Evolutionary conservation across 2,113 vertebrate species (phyloP).

Genomic region (Aspiorhynchus laticeps): DNA sequence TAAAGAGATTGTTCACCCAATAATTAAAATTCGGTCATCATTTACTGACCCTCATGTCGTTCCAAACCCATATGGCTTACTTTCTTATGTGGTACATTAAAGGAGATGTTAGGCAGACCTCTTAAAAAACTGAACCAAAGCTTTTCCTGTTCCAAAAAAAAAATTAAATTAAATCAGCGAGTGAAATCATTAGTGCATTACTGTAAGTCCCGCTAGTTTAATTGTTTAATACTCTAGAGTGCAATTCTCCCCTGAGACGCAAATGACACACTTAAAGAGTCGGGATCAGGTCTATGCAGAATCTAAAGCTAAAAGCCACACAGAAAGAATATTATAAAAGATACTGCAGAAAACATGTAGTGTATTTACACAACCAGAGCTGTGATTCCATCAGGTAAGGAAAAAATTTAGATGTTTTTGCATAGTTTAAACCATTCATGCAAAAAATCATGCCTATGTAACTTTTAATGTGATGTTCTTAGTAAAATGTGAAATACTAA

Average conservation of each 20-base stretch:
- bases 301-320: neutral
- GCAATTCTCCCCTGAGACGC: conserved; percentile 14
- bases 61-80: neutral
- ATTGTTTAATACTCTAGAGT: conserved; percentile 17
- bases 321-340: neutral
- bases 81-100: neutral
- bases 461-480: neutral
- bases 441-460: neutral
- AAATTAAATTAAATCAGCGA: neutral
- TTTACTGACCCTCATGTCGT: neutral
- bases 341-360: neutral
- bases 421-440: neutral
- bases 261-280: neutral
- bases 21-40: neutral
- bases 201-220: neutral
- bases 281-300: neutral
- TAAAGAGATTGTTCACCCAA: neutral
- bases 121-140: neutral
- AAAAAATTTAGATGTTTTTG: neutral
- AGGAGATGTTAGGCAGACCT: neutral
- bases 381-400: neutral
- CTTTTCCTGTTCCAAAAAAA: conserved; percentile 3
- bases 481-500: too few relatives aligned
- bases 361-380: neutral
- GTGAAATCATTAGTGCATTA: conserved; percentile 10